Conservation (phyloP, 2,113 vertebrate species). For the Dolichallabes microphthalmus region DNA sequence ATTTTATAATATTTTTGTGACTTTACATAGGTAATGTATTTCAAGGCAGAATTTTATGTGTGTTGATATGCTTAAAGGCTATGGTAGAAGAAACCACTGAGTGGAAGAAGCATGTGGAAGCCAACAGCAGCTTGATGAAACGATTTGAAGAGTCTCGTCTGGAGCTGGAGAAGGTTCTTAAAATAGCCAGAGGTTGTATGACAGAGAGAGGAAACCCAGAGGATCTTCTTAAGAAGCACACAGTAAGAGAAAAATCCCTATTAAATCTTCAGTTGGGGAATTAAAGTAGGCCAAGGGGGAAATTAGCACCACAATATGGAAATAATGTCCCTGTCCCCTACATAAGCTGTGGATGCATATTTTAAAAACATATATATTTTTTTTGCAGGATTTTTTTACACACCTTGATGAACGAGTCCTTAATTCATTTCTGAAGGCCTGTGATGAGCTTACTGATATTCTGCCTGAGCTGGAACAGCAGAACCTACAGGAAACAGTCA, state of each 20-base stretch:
- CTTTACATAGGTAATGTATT: conserved; percentile 13
- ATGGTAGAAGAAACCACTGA: conserved; percentile 87
- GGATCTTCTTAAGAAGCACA: conserved; percentile 88
- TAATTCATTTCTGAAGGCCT: conserved; percentile 93
- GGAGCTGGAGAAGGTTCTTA: conserved; percentile 91
- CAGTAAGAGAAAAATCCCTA: conserved; percentile 71
- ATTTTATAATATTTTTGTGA: background rate
- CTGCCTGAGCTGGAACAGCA: conserved; percentile 93
- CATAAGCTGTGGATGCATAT: background rate
- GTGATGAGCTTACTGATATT: conserved; percentile 95
- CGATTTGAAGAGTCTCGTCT: conserved; percentile 93
- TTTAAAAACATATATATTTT: background rate
- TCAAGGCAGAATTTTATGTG: conserved; percentile 33
- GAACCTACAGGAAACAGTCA: conserved; percentile 89
- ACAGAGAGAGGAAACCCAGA: conserved; percentile 89
- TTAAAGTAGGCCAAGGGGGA: conserved; percentile 19
- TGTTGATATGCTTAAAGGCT: conserved; percentile 67
- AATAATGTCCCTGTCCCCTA: background rate
- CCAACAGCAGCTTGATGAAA: conserved; percentile 92
- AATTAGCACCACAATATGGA: background rate
- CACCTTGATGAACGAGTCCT: conserved; percentile 91
- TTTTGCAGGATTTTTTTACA: conserved; percentile 87
- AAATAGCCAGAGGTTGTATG: conserved; percentile 80
- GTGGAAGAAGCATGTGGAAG: conserved; percentile 91
- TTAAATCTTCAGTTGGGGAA: background rate